Conservation (phyloP, 2,797 vertebrate genomes). For the Acestrorhynchus altus region DNA sequence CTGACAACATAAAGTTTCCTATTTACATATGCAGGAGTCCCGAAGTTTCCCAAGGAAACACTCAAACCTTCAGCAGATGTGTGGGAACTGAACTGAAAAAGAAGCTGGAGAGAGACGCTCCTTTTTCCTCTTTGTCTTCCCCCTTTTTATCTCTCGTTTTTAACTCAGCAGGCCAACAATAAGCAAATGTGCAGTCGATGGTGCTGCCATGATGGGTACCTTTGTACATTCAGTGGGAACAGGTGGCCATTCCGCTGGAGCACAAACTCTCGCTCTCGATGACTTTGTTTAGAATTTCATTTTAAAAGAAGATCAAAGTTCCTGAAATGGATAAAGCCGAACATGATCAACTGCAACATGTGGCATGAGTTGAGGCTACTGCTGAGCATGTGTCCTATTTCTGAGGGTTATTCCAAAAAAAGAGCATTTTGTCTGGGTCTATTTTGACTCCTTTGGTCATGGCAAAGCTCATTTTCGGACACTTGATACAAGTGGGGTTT, state of each 20-base stretch:
- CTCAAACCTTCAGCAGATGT: conserved; percentile 53
- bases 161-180: neutral
- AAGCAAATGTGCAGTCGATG: conserved; percentile 32
- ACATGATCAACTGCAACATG: conserved; percentile 28
- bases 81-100: conserved; percentile 23
- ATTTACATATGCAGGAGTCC: conserved; percentile 9
- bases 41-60: conserved; percentile 28
- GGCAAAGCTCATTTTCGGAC: neutral
- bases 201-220: neutral
- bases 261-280: conserved; percentile 3
- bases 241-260: conserved; percentile 37
- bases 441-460: neutral
- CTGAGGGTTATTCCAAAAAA: neutral
- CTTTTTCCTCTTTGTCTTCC: neutral
- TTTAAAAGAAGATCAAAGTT: conserved; percentile 31
- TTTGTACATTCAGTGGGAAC: conserved; percentile 31
- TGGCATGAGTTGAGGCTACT: neutral
- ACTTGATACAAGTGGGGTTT: neutral
- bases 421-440: neutral
- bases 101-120: conserved; percentile 17
- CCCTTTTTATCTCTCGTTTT: conserved; percentile 7
- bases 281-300: conserved; percentile 21
- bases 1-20: too few species aligned
- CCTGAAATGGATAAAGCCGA: conserved; percentile 8
- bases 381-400: conserved; percentile 4